Evolutionary conservation across 2,113 vertebrate species (phyloP).

Genomic region (Pogonocichla stellata): DNA sequence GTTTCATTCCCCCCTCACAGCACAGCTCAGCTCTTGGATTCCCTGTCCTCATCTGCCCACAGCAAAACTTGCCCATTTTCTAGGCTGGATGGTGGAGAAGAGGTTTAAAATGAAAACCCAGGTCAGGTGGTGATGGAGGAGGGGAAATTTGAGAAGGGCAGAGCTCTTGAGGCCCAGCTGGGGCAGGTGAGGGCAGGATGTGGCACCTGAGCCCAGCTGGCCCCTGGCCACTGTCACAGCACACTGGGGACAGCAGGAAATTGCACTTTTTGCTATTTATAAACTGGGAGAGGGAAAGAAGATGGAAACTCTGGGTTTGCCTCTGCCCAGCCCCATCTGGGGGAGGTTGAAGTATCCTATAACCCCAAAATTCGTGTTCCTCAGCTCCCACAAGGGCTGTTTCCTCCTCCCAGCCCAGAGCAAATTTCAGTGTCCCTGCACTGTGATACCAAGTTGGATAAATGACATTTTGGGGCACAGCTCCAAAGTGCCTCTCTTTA

Average conservation of each 20-base stretch:
- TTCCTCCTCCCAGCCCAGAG: neutral
- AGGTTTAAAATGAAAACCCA: neutral
- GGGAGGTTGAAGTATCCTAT: neutral
- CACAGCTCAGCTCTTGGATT: neutral
- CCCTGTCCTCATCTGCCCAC: neutral
- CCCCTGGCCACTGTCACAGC: neutral
- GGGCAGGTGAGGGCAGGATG: neutral
- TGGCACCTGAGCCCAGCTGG: neutral
- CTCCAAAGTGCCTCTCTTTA: neutral
- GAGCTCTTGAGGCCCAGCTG: neutral
- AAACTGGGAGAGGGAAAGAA: neutral
- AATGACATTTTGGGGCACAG: neutral
- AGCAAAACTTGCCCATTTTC: neutral
- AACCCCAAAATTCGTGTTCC: neutral
- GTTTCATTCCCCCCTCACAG: neutral
- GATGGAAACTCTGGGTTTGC: neutral
- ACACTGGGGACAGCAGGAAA: conserved; percentile 24
- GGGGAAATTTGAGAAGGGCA: neutral
- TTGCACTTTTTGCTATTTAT: neutral
- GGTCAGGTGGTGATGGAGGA: neutral
- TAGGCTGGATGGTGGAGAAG: neutral
- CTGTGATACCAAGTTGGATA: neutral
- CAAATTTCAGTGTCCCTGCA: rapidly evolving
- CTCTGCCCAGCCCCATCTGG: neutral
- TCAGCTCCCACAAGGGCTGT: neutral